A percentile compares a stretch with the other conserved stretches of the same genome.
Conservation (phyloP, 2,888 invertebrate species). For the Hypomecis atomaria region DNA sequence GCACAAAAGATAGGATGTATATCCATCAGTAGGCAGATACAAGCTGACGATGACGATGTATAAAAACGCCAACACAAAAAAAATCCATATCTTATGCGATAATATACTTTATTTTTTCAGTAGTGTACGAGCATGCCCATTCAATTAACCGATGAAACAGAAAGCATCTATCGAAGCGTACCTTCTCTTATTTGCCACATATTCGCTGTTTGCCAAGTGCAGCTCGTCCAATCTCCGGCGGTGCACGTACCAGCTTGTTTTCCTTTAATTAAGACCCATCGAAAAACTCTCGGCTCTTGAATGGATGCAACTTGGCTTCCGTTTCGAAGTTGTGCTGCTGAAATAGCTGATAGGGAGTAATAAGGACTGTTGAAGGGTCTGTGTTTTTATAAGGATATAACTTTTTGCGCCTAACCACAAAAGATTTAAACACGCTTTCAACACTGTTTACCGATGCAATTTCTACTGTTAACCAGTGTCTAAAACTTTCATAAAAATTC, state of each 20-base stretch:
- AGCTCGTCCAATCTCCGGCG: slow-evolving; percentile 27
- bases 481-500: too few species aligned
- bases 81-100: too few species aligned
- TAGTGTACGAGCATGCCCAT: neutral
- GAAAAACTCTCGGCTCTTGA: slow-evolving; percentile 55
- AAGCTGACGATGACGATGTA: too few species aligned
- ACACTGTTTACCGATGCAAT: too few species aligned
- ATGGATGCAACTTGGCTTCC: slow-evolving; percentile 37
- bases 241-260: slow-evolving; percentile 49
- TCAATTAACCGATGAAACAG: neutral
- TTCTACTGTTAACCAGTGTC: too few species aligned
- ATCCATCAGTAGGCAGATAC: too few species aligned
- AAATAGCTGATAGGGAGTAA: neutral
- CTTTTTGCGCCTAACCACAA: too few species aligned
- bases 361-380: too few species aligned
- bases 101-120: neutral
- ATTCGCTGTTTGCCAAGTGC: slow-evolving; percentile 21
- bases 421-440: too few species aligned
- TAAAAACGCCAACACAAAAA: too few species aligned
- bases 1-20: too few species aligned
- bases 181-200: slow-evolving; percentile 5
- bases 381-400: too few species aligned
- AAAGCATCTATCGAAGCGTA: neutral
- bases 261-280: slow-evolving; percentile 68
- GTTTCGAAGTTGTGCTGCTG: slow-evolving; percentile 29